These are phyloP conservation scores for Pteruthius melanotis DNA, from an alignment of 2,113 vertebrate species.

Conservation along the genomic window DNA sequence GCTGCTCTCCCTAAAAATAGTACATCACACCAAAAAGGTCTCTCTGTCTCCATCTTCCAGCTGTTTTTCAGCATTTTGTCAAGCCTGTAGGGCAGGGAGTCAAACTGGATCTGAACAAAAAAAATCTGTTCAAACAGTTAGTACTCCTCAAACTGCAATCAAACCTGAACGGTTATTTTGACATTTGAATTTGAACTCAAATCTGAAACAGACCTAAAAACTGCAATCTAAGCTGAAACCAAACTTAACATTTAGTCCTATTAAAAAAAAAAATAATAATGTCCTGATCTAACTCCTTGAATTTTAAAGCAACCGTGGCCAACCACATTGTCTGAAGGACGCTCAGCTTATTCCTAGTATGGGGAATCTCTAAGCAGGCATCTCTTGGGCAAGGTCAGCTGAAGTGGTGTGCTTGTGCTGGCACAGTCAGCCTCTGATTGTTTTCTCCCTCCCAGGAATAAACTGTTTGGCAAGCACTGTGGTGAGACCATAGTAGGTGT, in stretches of 20 bases:
- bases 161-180: neutral
- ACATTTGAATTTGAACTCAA: conserved; percentile 6
- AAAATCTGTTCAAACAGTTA: neutral
- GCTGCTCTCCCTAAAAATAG: conserved; percentile 26
- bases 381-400: neutral
- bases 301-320: neutral
- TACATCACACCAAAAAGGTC: neutral
- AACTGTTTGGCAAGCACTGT: neutral
- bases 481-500: neutral
- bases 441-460: neutral
- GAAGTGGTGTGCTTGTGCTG: neutral
- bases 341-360: neutral
- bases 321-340: neutral
- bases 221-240: neutral
- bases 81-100: neutral
- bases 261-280: neutral
- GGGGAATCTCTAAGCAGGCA: neutral
- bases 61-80: conserved; percentile 26
- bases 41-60: neutral
- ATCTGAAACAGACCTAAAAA: neutral
- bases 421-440: neutral
- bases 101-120: neutral
- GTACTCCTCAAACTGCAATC: neutral
- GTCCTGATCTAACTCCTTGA: neutral
- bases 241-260: neutral